Base-by-base conservation (phyloP, 2,888 invertebrate genomes). In the Drosophila borborema region DNA sequence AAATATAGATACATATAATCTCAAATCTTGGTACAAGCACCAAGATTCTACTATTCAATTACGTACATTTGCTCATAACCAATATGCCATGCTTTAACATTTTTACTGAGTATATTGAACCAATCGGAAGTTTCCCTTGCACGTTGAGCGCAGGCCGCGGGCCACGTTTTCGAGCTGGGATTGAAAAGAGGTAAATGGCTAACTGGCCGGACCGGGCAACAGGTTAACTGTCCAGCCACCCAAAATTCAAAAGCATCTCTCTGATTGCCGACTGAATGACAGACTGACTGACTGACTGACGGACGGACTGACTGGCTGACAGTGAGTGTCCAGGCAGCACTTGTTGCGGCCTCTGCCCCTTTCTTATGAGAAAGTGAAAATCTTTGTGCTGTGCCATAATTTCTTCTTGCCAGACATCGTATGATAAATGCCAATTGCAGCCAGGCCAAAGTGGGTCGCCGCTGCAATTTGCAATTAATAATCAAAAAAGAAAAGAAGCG, bases 401-500 rank as follows among this genome's bases (percentile, higher is more conserved):
- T 82, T 77, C 67, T 40, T 43, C 46, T 56, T 80, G 67, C 51
- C 72, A 72, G 85, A 20, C 46, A 51, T 78, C 78, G 86, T 80
- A 82, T 89, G 90, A 86, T 82, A 82, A 89, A 87, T 86, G 76
- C 72, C 74, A 60, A 56, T 63, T 70, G 38, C 68, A 64, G 64
- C 36, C 49, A 18, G 12, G 43, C 45, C 59, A 70, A 86, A 86
- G 86, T 87, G 86, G 86, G 86, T 88, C 86, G 80, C 71, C 55
- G 59, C 71, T 83, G 90, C 88, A 87, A 86, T 88, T 85, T 85
- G 74, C 81, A 77, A 90, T 90, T 88, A 81, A 79, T 84, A 77
- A 70, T 53, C 62, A 40, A 43, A 53, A 60, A 48, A 45, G 28
- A 51, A 49, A 54, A 54, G 46, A 63, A 58, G 34, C 31, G 20